phyloP scores from a whole-genome alignment of 2,888 invertebrate genomes.

The Dioctria rufipes region DNA sequence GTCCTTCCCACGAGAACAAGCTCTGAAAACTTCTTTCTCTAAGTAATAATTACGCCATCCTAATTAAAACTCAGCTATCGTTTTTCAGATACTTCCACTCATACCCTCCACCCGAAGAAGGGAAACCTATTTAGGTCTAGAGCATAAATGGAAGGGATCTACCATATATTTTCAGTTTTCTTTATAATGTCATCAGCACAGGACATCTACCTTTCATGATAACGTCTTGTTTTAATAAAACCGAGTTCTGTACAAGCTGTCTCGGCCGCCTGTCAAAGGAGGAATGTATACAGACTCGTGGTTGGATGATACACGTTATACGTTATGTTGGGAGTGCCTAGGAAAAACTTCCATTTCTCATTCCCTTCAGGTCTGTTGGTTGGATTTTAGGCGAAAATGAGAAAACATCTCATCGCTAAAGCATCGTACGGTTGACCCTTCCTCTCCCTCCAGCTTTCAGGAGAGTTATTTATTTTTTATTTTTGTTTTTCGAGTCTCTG shows the following conservation, averaged over 20 bases:
- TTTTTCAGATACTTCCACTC: conserved; percentile 21
- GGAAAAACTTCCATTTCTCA: conserved; percentile 12
- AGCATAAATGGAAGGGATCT: not conserved
- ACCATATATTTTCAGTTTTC: conserved; percentile 32
- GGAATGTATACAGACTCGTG: not conserved
- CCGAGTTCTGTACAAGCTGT: conserved; percentile 28
- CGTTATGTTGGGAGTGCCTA: not conserved
- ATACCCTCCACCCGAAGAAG: too few relatives aligned
- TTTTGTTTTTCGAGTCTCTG: conserved; percentile 37
- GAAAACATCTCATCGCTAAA: conserved; percentile 22
- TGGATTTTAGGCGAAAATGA: conserved; percentile 26
- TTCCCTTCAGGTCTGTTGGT: not conserved
- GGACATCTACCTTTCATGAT: conserved; percentile 24
- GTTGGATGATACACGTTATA: not conserved
- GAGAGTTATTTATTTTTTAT: conserved; percentile 31
- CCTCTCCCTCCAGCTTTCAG: not conserved
- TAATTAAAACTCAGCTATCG: conserved; percentile 55
- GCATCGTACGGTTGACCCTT: conserved; percentile 26
- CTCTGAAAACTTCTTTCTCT: conserved; percentile 27
- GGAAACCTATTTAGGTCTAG: not conserved
- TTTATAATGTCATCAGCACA: conserved; percentile 50
- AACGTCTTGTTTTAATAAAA: conserved; percentile 45
- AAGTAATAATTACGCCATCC: conserved; percentile 53
- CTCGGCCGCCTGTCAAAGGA: conserved; percentile 9
- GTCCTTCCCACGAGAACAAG: conserved; percentile 34